Evolutionary conservation across 2,797 vertebrate species (phyloP).

Genomic region (Melanotaenia maccullochi): DNA sequence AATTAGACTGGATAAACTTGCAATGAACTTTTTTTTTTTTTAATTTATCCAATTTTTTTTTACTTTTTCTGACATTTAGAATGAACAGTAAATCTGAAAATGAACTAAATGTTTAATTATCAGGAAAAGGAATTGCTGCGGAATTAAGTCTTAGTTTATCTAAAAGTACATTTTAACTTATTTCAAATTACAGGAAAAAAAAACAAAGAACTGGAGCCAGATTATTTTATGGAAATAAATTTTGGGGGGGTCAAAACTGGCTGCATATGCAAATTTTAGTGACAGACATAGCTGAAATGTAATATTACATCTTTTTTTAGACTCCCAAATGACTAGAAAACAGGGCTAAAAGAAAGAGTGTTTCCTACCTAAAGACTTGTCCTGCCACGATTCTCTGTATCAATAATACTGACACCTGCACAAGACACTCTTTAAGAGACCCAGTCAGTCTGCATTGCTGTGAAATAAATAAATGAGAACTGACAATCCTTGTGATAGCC

Average conservation of each 20-base stretch:
- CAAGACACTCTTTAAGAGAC: slow-evolving; percentile 80
- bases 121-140: background rate
- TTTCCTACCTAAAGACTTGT: slow-evolving; percentile 57
- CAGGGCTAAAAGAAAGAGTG: background rate
- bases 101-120: background rate
- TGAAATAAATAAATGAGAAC: slow-evolving; percentile 79
- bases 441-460: slow-evolving; percentile 62
- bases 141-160: background rate
- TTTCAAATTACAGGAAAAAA: background rate
- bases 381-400: slow-evolving; percentile 67
- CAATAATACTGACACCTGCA: slow-evolving; percentile 76
- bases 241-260: background rate
- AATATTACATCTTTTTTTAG: background rate
- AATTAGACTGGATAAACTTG: background rate
- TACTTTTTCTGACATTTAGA: background rate
- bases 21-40: too few species aligned
- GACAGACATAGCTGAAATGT: too few species aligned
- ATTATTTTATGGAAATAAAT: background rate
- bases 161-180: background rate
- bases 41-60: background rate
- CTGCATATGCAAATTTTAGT: background rate
- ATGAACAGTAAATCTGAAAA: background rate
- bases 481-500: slow-evolving; percentile 77
- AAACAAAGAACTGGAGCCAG: background rate
- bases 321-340: slow-evolving; percentile 30